phyloP scores from a whole-genome alignment of 2,888 invertebrate genomes.

The Synanthedon andrenaeformis region DNA sequence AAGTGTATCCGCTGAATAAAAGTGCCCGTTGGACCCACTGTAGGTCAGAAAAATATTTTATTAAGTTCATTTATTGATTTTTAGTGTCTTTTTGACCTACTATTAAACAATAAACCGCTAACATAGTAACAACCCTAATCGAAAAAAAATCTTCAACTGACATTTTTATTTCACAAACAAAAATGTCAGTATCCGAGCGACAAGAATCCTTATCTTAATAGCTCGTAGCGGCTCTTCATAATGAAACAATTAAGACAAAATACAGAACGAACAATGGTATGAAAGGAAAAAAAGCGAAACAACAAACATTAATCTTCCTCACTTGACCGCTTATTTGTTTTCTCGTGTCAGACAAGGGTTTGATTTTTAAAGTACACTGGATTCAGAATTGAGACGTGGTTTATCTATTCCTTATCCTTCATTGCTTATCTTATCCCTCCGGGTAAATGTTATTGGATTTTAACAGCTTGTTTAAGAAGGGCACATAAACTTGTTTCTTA shows the following conservation, averaged over 20 bases:
- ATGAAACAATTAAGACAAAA: constrained; percentile 54
- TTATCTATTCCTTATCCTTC: constrained; percentile 4
- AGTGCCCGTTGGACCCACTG: too few relatives aligned
- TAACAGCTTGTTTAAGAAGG: constrained; percentile 12
- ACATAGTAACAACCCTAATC: constrained; percentile 1
- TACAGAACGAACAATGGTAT: constrained; percentile 23
- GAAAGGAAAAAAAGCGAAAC: constrained; percentile 14
- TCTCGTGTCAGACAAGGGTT: constrained; percentile 38
- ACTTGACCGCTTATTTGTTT: constrained; percentile 43
- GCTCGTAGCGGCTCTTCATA: constrained; percentile 29
- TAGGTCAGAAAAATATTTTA: too few relatives aligned
- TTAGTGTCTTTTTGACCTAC: too few relatives aligned
- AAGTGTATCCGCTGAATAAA: too few relatives aligned
- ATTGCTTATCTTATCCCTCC: constrained; percentile 3
- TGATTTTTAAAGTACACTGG: constrained; percentile 32
- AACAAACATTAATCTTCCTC: constrained; percentile 48
- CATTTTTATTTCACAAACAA: constrained; percentile 15
- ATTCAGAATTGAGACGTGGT: constrained; percentile 22
- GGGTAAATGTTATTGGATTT: constrained; percentile 17
- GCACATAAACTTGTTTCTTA: constrained; percentile 6
- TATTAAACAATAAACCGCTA: too few relatives aligned
- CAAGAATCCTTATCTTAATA: constrained; percentile 38
- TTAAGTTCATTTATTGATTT: too few relatives aligned
- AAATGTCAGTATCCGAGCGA: constrained; percentile 17
- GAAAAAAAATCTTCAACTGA: constrained; percentile 6